A percentile compares a stretch with the other conserved stretches of the same genome.
These are phyloP conservation scores for Rhodinocichla rosea DNA, from an alignment of 2,113 vertebrate species.

Conservation along the genomic window DNA sequence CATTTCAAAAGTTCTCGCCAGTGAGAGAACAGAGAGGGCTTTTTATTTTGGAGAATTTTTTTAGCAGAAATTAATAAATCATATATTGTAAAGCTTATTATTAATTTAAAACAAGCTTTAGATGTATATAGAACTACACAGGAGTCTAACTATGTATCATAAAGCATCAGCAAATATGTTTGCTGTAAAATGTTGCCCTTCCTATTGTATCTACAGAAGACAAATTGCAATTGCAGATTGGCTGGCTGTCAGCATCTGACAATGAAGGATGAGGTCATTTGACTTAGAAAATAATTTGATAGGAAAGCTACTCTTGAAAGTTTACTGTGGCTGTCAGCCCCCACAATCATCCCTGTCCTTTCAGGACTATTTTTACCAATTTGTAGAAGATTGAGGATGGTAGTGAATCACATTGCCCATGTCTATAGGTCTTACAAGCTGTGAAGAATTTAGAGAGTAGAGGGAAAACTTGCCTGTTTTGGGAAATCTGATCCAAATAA, in stretches of 20 bases:
- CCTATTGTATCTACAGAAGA: background rate
- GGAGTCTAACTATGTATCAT: background rate
- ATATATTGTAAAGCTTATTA: background rate
- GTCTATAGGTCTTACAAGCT: background rate
- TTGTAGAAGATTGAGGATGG: background rate
- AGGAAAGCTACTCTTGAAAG: background rate
- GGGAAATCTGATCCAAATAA: background rate
- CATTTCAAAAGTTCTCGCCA: background rate
- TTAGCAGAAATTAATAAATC: background rate
- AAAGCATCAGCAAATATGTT: background rate
- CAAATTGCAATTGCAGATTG: background rate
- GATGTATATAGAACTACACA: background rate
- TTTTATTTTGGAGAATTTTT: background rate
- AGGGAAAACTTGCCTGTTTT: background rate
- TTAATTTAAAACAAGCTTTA: background rate
- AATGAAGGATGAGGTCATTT: background rate
- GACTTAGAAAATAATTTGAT: background rate
- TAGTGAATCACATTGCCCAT: background rate
- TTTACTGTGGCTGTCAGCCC: background rate
- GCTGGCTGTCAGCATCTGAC: background rate
- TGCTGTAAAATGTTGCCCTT: background rate
- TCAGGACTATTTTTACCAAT: background rate
- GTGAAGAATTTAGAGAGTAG: background rate
- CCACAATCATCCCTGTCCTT: background rate
- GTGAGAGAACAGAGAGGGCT: background rate